Evolutionary conservation across 2,797 vertebrate species (phyloP).

Genomic region (Lithobates sylvaticus): DNA sequence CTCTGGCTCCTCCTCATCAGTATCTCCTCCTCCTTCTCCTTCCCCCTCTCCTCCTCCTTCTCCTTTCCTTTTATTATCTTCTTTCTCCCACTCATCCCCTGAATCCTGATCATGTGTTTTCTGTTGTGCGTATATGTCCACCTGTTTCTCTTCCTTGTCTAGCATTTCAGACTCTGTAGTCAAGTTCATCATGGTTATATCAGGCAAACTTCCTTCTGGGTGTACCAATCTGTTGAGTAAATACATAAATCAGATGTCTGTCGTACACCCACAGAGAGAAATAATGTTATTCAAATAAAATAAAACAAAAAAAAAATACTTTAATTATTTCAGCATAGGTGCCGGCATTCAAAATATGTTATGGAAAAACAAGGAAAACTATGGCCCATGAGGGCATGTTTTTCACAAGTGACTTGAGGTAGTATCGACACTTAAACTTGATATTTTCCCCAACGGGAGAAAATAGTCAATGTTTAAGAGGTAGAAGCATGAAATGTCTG

Average conservation of each 20-base stretch:
- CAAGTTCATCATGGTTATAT: conserved; percentile 90
- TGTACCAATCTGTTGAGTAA: conserved; percentile 87
- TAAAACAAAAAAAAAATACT: conserved; percentile 63
- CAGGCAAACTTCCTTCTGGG: conserved; percentile 92
- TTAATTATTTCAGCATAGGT: conserved; percentile 66
- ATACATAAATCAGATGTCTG: conserved; percentile 63
- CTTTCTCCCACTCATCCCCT: conserved; percentile 59
- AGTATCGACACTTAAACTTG: conserved; percentile 82
- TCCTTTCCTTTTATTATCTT: conserved; percentile 69
- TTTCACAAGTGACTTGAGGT: conserved; percentile 61
- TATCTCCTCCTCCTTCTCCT: conserved; percentile 71
- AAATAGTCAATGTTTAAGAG: conserved; percentile 84
- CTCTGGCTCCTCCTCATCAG: conserved; percentile 77
- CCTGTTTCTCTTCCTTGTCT: conserved; percentile 69
- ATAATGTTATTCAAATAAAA: conserved; percentile 59
- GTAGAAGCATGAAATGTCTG: conserved; percentile 88
- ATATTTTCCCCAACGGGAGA: conserved; percentile 81
- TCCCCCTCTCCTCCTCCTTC: conserved; percentile 72
- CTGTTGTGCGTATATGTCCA: conserved; percentile 68
- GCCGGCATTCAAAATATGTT: conserved; percentile 60
- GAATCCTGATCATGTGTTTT: conserved; percentile 59
- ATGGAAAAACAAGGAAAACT: background rate
- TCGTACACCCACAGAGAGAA: conserved; percentile 53
- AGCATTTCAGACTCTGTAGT: conserved; percentile 77
- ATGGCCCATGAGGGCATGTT: background rate